Conservation (phyloP, 2,797 vertebrate species). For the Glossophaga mutica region DNA sequence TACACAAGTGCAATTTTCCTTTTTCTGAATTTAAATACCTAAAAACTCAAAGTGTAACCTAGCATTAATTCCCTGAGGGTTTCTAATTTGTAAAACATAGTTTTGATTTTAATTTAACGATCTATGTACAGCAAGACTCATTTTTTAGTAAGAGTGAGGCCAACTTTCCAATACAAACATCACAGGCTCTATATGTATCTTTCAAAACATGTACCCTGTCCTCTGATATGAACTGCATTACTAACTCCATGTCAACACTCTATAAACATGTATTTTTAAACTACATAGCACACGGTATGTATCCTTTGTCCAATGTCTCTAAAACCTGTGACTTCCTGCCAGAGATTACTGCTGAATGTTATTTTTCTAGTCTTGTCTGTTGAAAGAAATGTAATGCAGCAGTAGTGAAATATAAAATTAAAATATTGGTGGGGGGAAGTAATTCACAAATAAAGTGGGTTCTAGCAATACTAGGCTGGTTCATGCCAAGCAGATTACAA, state of each 20-base stretch:
- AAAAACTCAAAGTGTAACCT: neutral
- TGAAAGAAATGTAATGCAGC: constrained; percentile 50
- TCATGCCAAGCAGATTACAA: constrained; percentile 60
- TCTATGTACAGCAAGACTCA: neutral
- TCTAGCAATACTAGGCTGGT: constrained; percentile 12
- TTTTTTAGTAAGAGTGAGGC: neutral
- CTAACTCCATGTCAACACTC: neutral
- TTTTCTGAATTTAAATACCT: neutral
- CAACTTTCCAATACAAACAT: neutral
- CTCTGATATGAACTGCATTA: constrained; percentile 6
- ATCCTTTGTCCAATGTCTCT: neutral
- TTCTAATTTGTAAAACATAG: neutral
- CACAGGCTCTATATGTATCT: neutral
- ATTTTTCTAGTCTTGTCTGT: neutral
- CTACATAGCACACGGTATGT: neutral
- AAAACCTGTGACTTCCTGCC: neutral
- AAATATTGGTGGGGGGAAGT: constrained; percentile 64
- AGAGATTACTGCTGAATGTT: constrained; percentile 29
- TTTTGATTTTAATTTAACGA: neutral
- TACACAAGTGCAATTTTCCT: neutral
- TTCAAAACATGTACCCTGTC: neutral
- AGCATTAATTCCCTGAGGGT: neutral
- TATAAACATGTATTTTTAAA: constrained; percentile 9
- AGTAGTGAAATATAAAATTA: constrained; percentile 40
- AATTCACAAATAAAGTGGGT: constrained; percentile 60